phyloP scores from a whole-genome alignment of 2,888 invertebrate genomes.

The Piscicola geometra region DNA sequence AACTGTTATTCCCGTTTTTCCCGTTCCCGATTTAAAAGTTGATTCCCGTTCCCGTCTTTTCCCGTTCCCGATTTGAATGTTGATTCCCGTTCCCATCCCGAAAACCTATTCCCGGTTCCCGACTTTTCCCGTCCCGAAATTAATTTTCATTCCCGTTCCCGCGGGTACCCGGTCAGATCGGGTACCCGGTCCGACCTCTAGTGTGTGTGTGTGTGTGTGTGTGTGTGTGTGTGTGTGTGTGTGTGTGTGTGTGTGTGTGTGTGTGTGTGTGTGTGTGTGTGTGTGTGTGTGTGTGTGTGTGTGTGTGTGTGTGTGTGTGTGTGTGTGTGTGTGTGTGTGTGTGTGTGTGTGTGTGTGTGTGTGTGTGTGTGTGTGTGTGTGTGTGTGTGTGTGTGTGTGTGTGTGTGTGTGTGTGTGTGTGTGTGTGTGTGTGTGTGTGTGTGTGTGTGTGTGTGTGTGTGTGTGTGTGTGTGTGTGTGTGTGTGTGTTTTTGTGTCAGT shows the following conservation, averaged over 20 bases:
- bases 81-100: too few species aligned
- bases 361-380: constrained; percentile 22
- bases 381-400: constrained; percentile 19
- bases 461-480: constrained; percentile 21
- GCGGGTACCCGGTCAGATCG: too few species aligned
- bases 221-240: constrained; percentile 14
- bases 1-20: too few species aligned
- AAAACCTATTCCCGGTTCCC: too few species aligned
- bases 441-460: constrained; percentile 22
- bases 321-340: constrained; percentile 6
- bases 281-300: constrained; percentile 18
- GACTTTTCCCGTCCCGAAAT: too few species aligned
- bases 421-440: constrained; percentile 19
- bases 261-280: constrained; percentile 13
- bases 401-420: constrained; percentile 5
- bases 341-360: constrained; percentile 17
- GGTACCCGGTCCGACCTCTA: too few species aligned
- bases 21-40: too few species aligned
- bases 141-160: too few species aligned
- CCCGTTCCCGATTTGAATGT: too few species aligned
- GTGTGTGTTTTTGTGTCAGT: constrained; percentile 1
- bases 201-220: constrained; percentile 16
- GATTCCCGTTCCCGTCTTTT: too few species aligned
- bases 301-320: constrained; percentile 12
- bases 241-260: constrained; percentile 6